Percentiles rank a stretch among this genome's conserved stretches.
These are phyloP conservation scores for Trypoxylus dichotomus DNA, from an alignment of 1,140 invertebrate species.

Conservation along the genomic window DNA sequence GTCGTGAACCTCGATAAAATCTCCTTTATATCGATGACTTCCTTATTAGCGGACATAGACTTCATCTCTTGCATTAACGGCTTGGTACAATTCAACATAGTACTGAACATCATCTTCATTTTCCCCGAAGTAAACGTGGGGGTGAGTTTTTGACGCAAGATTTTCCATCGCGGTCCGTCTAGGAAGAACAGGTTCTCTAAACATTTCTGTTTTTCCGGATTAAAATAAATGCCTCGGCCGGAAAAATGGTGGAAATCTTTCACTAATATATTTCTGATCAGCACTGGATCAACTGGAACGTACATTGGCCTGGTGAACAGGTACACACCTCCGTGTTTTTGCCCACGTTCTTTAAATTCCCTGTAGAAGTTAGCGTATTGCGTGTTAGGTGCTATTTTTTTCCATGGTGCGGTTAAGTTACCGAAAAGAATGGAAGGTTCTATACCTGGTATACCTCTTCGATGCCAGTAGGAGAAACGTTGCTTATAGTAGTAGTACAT, in stretches of 20 bases:
- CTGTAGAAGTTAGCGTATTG: conserved; percentile 10
- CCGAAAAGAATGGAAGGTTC: background rate
- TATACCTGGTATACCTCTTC: background rate
- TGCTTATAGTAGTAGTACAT: conserved; percentile 4
- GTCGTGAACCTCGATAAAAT: conserved; percentile 51
- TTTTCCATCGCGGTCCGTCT: conserved; percentile 54
- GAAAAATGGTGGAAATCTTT: conserved; percentile 56
- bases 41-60: background rate
- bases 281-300: background rate
- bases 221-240: background rate
- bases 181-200: conserved; percentile 45
- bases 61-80: background rate
- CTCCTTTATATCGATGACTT: conserved; percentile 41
- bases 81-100: conserved; percentile 29
- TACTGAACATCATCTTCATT: conserved; percentile 54
- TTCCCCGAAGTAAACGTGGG: conserved; percentile 57
- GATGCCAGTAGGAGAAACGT: background rate
- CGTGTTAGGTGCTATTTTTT: background rate
- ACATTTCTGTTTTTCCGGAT: background rate
- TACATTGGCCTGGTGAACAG: background rate
- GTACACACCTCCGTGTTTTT: background rate
- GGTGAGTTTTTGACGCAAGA: conserved; percentile 52
- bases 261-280: conserved; percentile 44
- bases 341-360: background rate
- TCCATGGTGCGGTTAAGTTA: background rate